Conservation (phyloP, 2,797 vertebrate genomes). For the Coregonus sp. region DNA sequence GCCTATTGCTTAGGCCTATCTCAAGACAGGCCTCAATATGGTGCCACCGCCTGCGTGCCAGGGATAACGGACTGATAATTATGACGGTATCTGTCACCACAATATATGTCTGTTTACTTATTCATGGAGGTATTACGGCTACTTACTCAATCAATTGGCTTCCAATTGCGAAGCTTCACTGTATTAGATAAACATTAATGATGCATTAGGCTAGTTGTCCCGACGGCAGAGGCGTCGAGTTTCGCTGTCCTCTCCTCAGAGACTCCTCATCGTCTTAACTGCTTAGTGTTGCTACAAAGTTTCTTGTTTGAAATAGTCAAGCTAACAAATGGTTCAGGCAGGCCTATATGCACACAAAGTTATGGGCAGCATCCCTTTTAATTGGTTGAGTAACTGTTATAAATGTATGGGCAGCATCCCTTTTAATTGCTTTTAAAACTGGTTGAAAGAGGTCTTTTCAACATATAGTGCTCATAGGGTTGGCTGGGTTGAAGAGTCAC, state of each 20-base stretch:
- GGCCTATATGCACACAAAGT: background rate
- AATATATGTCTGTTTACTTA: constrained; percentile 67
- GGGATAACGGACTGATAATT: background rate
- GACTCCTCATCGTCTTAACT: background rate
- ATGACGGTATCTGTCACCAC: constrained; percentile 32
- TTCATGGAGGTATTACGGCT: constrained; percentile 68
- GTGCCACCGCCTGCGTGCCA: too few relatives aligned
- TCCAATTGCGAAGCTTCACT: constrained; percentile 61
- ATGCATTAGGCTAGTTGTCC: constrained; percentile 62
- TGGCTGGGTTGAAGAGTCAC: background rate
- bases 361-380: too few relatives aligned
- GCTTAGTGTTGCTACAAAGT: background rate
- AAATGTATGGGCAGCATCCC: too few relatives aligned
- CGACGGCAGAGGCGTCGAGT: constrained; percentile 19
- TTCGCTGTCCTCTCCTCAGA: background rate
- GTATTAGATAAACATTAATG: constrained; percentile 71
- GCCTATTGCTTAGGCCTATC: background rate
- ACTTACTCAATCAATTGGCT: constrained; percentile 71
- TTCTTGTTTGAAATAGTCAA: background rate
- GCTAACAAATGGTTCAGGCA: background rate
- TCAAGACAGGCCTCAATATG: background rate
- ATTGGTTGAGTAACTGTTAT: too few relatives aligned
- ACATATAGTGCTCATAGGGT: too few relatives aligned
- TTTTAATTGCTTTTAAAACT: too few relatives aligned
- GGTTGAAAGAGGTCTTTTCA: too few relatives aligned